Evolutionary conservation across 2,888 invertebrate genomes (phyloP), one percentile per base, ranked within the genome.

Genomic region (Lumbricus terrestris): DNA sequence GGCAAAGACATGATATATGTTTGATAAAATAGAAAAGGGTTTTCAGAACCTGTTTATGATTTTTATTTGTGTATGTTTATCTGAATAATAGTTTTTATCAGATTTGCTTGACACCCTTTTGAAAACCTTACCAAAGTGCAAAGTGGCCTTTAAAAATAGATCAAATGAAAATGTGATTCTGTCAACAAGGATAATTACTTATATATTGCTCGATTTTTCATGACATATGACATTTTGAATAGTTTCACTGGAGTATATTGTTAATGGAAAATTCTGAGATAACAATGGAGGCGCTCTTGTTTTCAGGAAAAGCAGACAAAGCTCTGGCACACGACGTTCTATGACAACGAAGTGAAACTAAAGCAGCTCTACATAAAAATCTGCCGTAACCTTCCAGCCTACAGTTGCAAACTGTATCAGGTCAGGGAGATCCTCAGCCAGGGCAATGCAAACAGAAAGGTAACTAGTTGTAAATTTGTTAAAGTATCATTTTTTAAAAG

Each of bases 311-410:
- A 96, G 92, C 96, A 96, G 93, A 95, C 96, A 91, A 96, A 96
- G 93, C 94, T 96, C 47, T 96, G 96, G 94, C 96, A 96, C 93
- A 96, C 96, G 5, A 96, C 96, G 15, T 96, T 96, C 85, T 96
- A 96, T 93, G 96, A 96, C 93, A 96, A 96, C 90, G 96, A 96
- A 93, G 93, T 96, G 15, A 96, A 96, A 91, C 95, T 96, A 93
- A 96, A 96, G 94, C 96, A 96, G 93, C 94, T 96, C 85, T 96
- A 96, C 94, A 95, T 96, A 90, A 96, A 96, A 93, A 96, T 96
- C 90, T 96, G 96, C 93, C 96, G 96, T 92, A 95, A 96, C 90
- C 95, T 96, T 91, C 96, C 96, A 8, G 96, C 96, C 15, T 96
- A 96, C 93, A 96, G 96, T 83, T 96, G 96, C 94, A 96, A 96